These are phyloP conservation scores for Zoanthus sansibaricus DNA, from an alignment of 92 coral and sea anemone genomes.

Conservation along the genomic window DNA sequence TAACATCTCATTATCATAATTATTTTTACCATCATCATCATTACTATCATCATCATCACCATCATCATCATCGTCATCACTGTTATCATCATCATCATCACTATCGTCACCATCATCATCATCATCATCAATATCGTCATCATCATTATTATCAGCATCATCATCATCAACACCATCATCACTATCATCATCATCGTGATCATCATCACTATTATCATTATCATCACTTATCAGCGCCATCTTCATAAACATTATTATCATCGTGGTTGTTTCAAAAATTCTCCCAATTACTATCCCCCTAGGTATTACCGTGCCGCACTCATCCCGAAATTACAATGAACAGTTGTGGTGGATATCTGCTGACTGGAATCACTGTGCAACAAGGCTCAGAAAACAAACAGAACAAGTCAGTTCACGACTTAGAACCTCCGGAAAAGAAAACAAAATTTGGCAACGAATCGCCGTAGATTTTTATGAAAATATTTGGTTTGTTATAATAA, in stretches of 20 bases:
- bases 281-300: not conserved
- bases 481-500: not conserved
- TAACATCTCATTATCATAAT: too few relatives aligned
- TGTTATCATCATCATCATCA: not conserved
- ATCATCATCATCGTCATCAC: not conserved
- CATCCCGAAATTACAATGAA: conserved; percentile 90
- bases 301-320: conserved; percentile 92
- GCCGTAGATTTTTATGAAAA: not conserved
- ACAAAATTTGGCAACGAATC: conserved; percentile 20
- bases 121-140: too few relatives aligned
- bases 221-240: too few relatives aligned
- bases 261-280: not conserved
- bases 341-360: conserved; percentile 91
- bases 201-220: too few relatives aligned
- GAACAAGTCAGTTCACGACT: not conserved
- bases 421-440: conserved; percentile 44
- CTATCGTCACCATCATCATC: not conserved
- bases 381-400: conserved; percentile 49
- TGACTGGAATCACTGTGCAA: conserved; percentile 90
- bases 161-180: too few relatives aligned
- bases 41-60: too few relatives aligned
- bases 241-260: not conserved
- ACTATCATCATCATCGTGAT: too few relatives aligned
- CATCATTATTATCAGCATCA: not conserved
- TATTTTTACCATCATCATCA: too few relatives aligned